A percentile compares a stretch with the other conserved stretches of the same genome.
These are phyloP conservation scores for Cyrtonyx montezumae DNA, from an alignment of 2,113 vertebrate species.

Conservation along the genomic window DNA sequence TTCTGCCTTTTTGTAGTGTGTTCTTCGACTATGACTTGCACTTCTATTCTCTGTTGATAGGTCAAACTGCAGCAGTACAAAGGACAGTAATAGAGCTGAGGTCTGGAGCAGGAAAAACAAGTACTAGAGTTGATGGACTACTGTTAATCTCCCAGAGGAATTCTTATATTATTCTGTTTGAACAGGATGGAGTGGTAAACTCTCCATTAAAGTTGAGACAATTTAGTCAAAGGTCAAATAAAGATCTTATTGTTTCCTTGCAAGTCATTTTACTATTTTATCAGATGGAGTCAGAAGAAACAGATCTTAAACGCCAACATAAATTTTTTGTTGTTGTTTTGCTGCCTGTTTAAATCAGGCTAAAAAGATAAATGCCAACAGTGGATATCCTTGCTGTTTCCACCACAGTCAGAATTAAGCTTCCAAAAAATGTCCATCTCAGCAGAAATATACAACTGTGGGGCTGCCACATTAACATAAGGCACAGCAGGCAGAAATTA, in stretches of 20 bases:
- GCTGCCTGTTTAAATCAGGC: slow-evolving; percentile 66
- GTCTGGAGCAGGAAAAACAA: neutral
- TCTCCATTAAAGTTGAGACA: neutral
- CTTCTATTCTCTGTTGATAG: neutral
- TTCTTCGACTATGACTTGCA: neutral
- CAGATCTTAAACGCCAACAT: neutral
- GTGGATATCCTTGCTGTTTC: slow-evolving; percentile 59
- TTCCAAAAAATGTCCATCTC: slow-evolving; percentile 75
- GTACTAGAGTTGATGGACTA: neutral
- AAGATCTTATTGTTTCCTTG: neutral
- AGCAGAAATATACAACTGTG: slow-evolving; percentile 79
- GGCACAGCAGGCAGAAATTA: slow-evolving; percentile 82
- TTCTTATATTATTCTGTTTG: neutral
- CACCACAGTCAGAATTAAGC: slow-evolving; percentile 76
- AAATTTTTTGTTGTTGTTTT: neutral
- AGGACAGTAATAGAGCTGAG: neutral
- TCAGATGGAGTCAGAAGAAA: neutral
- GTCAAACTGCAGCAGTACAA: neutral
- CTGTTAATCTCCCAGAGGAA: neutral
- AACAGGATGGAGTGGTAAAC: neutral
- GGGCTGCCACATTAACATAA: slow-evolving; percentile 85
- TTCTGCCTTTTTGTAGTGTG: neutral
- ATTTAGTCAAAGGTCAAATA: neutral
- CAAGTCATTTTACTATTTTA: neutral
- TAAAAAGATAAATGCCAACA: slow-evolving; percentile 46